Evolutionary conservation across 1,140 invertebrate genomes (phyloP).

Genomic region (Aphaenogaster ashmeadi): DNA sequence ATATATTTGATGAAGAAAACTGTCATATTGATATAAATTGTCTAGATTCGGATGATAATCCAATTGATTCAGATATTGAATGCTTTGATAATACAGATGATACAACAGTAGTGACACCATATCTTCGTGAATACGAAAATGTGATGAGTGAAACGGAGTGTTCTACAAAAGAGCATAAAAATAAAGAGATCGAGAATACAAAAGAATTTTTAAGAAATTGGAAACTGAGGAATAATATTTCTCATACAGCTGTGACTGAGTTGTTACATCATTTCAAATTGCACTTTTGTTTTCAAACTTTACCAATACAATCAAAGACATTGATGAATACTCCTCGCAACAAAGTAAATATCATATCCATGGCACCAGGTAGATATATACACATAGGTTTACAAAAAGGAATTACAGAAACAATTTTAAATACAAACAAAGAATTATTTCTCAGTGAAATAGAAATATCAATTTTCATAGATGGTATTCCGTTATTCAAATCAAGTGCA

Average conservation of each 20-base stretch:
- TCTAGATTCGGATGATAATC: neutral
- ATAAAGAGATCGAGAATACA: neutral
- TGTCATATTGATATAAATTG: constrained; percentile 14
- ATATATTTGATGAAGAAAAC: neutral
- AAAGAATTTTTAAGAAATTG: constrained; percentile 9
- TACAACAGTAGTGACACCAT: too few species aligned
- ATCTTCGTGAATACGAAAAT: too few species aligned
- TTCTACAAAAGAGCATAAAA: neutral
- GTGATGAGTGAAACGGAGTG: neutral
- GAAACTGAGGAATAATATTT: constrained; percentile 19
- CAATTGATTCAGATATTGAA: constrained; percentile 10
- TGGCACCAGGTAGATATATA: neutral
- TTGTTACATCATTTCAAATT: constrained; percentile 3
- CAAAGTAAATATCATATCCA: constrained; percentile 6
- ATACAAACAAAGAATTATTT: constrained; percentile 18
- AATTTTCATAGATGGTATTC: constrained; percentile 22
- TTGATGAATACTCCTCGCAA: constrained; percentile 2
- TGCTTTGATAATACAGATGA: neutral
- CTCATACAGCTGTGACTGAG: constrained; percentile 1
- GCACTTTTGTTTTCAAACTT: constrained; percentile 3
- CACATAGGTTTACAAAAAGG: constrained; percentile 5
- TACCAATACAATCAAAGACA: constrained; percentile 10
- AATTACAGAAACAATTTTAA: neutral
- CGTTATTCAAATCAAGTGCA: neutral
- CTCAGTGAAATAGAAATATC: neutral